Evolutionary conservation across 2,888 invertebrate species (phyloP), one percentile per base, ranked within the genome.

Genomic region (Heliconius sara): DNA sequence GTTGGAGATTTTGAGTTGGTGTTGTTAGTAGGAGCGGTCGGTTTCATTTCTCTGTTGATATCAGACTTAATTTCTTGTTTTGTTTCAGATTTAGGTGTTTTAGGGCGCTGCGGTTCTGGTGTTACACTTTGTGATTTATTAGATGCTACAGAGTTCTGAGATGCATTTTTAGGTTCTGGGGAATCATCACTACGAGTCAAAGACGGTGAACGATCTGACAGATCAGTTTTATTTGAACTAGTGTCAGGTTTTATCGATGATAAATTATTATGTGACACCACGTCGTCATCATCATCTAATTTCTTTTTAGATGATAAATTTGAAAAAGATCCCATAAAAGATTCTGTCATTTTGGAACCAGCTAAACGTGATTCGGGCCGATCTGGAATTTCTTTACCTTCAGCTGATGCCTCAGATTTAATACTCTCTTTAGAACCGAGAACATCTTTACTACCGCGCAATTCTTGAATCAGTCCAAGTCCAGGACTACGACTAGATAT

Each of bases 151-250:
- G 90, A 86, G 83, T 84, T 89, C 78, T 89, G 87, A n/a, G 90
- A 84, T 39, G 84, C 80, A 83, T 90, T 90, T 85, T 93, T 94
- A 52, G 91, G 92, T 83, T 95, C 95, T 39, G 95, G 95, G 60
- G 95, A 95, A 79, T 95, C 95, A 86, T 95, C 95, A 84, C 95
- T 95, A 77, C 95, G 89, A 39, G 95, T 94, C 67, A 95, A 85
- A 39, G 95, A 95, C 16, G 95, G 95, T 43, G 95, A 95, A 74
- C 95, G 93, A 84, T 95, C 95, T 39, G 88, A 92, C 43, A 91
- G 84, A 77, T 94, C 93, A 71, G 87, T 86, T 88, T 92, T 94
- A 39, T 87, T 89, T 83, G 89, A 88, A 47, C 83, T 74, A 43
- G 83, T 81, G 63, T 90, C 91, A 76, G 83, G 88, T 85, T 91